Percentiles rank a stretch among this genome's conserved stretches.
Evolutionary conservation across 2,797 vertebrate species (phyloP).

Genomic region (Pitangus sulphuratus): DNA sequence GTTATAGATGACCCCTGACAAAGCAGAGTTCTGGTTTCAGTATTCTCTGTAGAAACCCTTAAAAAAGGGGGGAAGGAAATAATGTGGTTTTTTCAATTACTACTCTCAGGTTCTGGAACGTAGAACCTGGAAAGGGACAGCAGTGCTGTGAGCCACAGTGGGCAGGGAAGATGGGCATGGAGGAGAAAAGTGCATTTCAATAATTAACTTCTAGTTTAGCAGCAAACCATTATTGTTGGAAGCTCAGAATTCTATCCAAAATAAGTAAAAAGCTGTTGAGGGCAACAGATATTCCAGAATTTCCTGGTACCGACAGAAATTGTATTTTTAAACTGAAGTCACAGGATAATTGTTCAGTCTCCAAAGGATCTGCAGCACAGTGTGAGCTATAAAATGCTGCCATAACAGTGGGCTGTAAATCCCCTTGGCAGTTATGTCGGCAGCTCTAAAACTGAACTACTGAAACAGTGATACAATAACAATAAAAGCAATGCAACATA

Average conservation of each 20-base stretch:
- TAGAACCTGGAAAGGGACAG: neutral
- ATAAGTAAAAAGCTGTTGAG: neutral
- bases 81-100: neutral
- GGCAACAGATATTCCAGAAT: neutral
- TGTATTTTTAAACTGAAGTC: slow-evolving; percentile 72
- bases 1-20: neutral
- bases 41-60: neutral
- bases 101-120: neutral
- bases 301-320: slow-evolving; percentile 1
- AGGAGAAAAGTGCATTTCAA: neutral
- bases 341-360: slow-evolving; percentile 66
- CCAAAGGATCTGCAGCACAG: slow-evolving; percentile 67
- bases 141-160: neutral
- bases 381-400: slow-evolving; percentile 60
- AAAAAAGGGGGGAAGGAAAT: accelerated
- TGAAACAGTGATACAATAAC: slow-evolving; percentile 74
- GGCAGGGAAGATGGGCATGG: neutral
- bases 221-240: neutral
- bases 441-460: slow-evolving; percentile 74
- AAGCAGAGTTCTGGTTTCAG: neutral
- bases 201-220: neutral
- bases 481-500: slow-evolving; percentile 71
- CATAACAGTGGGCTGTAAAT: slow-evolving; percentile 61
- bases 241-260: neutral
- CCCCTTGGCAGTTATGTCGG: slow-evolving; percentile 68